A percentile compares a stretch with the other conserved stretches of the same genome.
Evolutionary conservation across 2,797 vertebrate species (phyloP).

Genomic region (Micromesistius poutassou): DNA sequence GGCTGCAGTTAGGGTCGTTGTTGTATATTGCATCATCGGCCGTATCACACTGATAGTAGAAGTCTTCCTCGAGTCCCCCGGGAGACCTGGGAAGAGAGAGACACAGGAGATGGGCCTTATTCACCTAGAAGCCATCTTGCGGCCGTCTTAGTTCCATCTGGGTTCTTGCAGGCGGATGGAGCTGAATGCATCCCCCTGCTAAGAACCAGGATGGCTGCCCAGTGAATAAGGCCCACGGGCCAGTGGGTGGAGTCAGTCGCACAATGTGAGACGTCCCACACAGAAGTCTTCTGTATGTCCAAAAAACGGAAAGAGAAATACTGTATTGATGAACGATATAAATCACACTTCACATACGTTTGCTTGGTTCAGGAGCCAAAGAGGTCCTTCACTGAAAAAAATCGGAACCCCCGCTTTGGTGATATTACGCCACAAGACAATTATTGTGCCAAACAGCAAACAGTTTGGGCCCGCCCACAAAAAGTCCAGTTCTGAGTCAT

Average conservation of each 20-base stretch:
- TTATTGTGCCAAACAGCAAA: neutral
- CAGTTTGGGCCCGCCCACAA: neutral
- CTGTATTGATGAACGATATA: neutral
- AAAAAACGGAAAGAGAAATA: neutral
- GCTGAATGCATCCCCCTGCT: neutral
- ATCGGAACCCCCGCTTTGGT: neutral
- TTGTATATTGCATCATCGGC: conserved; percentile 68
- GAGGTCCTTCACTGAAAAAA: neutral
- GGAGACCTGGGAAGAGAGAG: conserved; percentile 37
- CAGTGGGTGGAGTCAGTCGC: neutral
- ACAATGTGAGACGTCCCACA: neutral
- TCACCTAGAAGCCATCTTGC: neutral
- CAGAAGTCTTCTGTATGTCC: too few relatives aligned
- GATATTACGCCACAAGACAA: neutral
- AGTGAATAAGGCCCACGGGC: neutral
- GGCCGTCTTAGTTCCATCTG: neutral
- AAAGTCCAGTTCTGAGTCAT: neutral
- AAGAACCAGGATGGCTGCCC: neutral
- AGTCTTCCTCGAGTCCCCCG: conserved; percentile 42
- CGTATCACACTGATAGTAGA: conserved; percentile 65
- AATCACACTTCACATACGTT: too few relatives aligned
- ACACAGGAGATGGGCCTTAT: neutral
- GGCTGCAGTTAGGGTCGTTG: conserved; percentile 60
- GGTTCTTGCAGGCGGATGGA: neutral
- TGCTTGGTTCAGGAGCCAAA: neutral